A percentile compares a stretch with the other conserved stretches of the same genome.
Conservation (phyloP, 2,113 vertebrate species). For the Melanocharis versteri region DNA sequence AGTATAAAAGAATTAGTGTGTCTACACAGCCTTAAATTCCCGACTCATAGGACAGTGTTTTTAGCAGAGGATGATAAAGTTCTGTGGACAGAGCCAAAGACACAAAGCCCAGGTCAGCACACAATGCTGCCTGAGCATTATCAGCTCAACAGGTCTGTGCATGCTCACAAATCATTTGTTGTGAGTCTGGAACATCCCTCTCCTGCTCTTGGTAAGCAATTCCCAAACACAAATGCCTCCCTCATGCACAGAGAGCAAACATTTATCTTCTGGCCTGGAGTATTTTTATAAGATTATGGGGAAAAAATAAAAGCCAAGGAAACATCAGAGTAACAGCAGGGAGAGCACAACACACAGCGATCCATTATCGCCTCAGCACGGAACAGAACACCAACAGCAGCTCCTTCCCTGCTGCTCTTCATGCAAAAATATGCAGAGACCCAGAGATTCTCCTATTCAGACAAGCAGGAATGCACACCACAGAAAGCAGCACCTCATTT, state of each 20-base stretch:
- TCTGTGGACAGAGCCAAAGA: neutral
- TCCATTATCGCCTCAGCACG: neutral
- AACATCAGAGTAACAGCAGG: neutral
- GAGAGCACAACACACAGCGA: neutral
- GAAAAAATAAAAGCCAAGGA: neutral
- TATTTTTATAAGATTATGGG: neutral
- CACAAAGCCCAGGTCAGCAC: neutral
- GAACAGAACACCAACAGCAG: neutral
- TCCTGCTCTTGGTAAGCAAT: neutral
- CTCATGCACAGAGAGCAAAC: neutral
- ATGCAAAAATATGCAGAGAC: slow-evolving; percentile 8
- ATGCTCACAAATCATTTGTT: neutral
- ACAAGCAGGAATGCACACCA: neutral
- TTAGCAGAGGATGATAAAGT: neutral
- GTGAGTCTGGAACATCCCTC: neutral
- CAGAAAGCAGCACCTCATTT: neutral
- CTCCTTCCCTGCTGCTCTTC: neutral
- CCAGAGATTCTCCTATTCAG: neutral
- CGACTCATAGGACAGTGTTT: neutral
- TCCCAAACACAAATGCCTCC: neutral
- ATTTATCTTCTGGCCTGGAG: neutral
- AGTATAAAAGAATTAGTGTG: neutral
- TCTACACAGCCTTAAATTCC: neutral
- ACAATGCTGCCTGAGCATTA: neutral
- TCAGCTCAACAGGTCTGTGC: neutral